Conservation (phyloP, 1,140 invertebrate genomes). For the Drosophila ficusphila region DNA sequence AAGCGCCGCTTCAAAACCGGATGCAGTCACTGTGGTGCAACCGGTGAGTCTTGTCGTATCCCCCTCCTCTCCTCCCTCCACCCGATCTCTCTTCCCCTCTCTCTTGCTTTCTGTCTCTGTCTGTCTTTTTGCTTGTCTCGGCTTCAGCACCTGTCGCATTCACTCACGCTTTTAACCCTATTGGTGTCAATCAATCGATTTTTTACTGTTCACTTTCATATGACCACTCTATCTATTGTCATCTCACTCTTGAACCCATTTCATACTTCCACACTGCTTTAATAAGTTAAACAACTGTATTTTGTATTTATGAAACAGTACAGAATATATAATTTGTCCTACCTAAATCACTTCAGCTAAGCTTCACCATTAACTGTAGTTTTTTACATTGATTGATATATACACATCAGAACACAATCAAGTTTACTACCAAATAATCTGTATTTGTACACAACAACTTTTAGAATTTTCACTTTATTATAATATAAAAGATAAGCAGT, state of each 20-base stretch:
- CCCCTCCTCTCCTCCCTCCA: constrained; percentile 17
- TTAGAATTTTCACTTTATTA: too few species aligned
- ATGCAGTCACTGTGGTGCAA: constrained; percentile 83
- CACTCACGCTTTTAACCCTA: constrained; percentile 14
- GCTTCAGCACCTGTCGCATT: constrained; percentile 32
- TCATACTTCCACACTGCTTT: not conserved
- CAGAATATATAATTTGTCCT: too few species aligned
- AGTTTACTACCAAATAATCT: too few species aligned
- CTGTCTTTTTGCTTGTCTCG: constrained; percentile 14
- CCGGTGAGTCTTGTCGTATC: constrained; percentile 80
- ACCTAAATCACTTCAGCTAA: too few species aligned
- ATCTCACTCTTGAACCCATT: not conserved
- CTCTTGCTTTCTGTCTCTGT: constrained; percentile 9
- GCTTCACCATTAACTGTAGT: too few species aligned
- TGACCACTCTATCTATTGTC: not conserved
- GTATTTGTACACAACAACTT: too few species aligned
- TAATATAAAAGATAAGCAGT: too few species aligned
- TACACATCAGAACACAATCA: too few species aligned
- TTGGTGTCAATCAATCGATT: constrained; percentile 11
- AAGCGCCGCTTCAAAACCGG: constrained; percentile 71
- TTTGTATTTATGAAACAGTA: not conserved
- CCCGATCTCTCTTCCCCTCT: constrained; percentile 6
- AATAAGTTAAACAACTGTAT: not conserved
- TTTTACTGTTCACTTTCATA: not conserved
- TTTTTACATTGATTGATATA: too few species aligned